Evolutionary conservation across 2,888 invertebrate genomes (phyloP), one percentile per base, ranked within the genome.

Genomic region (Melanargia galathea): DNA sequence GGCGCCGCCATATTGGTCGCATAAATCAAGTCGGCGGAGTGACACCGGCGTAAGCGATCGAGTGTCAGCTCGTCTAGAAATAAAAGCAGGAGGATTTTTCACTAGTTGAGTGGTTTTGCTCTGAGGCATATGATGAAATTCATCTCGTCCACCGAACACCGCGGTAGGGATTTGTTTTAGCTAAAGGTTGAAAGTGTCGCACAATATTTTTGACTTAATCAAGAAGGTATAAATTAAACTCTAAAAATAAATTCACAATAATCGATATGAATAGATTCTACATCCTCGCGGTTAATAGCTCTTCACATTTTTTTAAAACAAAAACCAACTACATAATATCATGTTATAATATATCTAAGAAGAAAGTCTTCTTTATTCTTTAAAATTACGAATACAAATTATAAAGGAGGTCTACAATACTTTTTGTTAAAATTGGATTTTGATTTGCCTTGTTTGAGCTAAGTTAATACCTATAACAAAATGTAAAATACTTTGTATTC

Each of bases 1-100:
- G 83, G 77, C 76, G 77, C 82, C 80, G 86, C 90, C 90, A 90
- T 90, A 90, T 90, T 90, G 90, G 86, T 83, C 83, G 89, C 90
- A 91, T 90, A 91, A 91, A 91, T 91, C 90, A 91, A 87, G 84
- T 82, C 76, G 76, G 78, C 78, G 82, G 86, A 86, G 86, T 87
- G 89, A 87, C 88, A 83, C 80, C 80, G 80, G 84, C 84, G 83
- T 89, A 89, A 90, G 89, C 89, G 88, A 90, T 90, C 89, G 89
- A 82, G 84, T 90, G 90, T 90, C 89, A 84, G 81, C 78, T 79
- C 82, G 86, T 78, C 82, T 80, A 80, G 82, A 87, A 88, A 89
- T 89, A 90, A 90, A 90, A 90, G 83, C 85, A 88, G 82, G 78
- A 78, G 79, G 83, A 83, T 79, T 83, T 83, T 83, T 83, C 84